Evolutionary conservation across 2,113 vertebrate genomes (phyloP).

Genomic region (Elgaria multicarinata): DNA sequence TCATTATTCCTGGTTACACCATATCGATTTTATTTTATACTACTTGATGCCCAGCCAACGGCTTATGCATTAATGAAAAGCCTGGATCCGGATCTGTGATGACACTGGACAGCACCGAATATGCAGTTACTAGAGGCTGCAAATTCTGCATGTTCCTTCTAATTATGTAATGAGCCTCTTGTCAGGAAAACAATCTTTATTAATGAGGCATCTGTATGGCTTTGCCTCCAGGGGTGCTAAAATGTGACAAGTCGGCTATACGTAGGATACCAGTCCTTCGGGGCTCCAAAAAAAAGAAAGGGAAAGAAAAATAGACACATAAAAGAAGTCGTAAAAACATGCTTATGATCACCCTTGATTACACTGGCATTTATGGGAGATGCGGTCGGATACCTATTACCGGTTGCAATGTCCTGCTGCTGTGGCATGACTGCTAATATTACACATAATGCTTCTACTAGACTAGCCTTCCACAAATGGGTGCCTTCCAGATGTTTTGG

Average conservation of each 20-base stretch:
- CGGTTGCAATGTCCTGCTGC: neutral
- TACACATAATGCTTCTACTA: neutral
- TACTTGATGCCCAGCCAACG: neutral
- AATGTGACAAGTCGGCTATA: conserved; percentile 26
- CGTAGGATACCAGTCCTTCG: conserved; percentile 36
- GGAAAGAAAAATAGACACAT: conserved; percentile 5
- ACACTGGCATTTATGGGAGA: neutral
- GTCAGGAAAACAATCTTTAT: conserved; percentile 67
- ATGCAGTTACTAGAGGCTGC: conserved; percentile 33
- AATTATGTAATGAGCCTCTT: conserved; percentile 62
- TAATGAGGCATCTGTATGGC: conserved; percentile 67
- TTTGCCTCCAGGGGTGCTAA: conserved; percentile 37
- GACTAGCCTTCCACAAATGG: no score
- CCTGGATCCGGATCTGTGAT: neutral
- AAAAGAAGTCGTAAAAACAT: conserved; percentile 32
- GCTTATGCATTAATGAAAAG: neutral
- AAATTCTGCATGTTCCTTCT: conserved; percentile 49
- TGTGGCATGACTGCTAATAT: neutral
- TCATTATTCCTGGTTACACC: neutral
- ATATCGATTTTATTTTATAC: neutral
- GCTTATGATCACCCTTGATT: conserved; percentile 50
- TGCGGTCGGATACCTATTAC: neutral
- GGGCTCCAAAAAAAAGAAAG: conserved; percentile 38
- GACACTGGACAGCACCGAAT: conserved; percentile 17
- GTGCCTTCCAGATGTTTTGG: no score